Base-by-base conservation (phyloP, 2,888 invertebrate species). In the Melipona bicolor region DNA sequence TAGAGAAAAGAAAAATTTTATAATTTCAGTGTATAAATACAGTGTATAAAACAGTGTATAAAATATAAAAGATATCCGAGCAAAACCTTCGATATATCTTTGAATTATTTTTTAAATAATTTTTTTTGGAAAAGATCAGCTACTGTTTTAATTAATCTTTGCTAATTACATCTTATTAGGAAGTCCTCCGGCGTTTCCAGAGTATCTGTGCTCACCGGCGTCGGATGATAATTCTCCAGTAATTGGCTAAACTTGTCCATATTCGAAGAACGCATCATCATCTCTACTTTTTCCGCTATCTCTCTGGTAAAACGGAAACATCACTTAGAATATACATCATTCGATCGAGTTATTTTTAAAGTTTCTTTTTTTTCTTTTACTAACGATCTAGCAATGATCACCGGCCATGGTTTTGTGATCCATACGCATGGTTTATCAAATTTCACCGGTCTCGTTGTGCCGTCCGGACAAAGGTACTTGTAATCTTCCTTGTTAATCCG, bases 361-460 rank as follows among this genome's bases (percentile, higher is more conserved):
- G 5, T 65, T 64, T 19, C 11, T 21, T 21, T 19, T 32, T 43
- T 43, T 43, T 21, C 5, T 32, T 74, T 6, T 78, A 85, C 81
- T 89, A 93, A 97, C 97, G 95, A 95, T 92, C 96, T 96, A 17
- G 97, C 96, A 0, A 97, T 96, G 64, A 98, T 95, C 0, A 97
- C 97, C 0, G 97, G 96, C 97, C 97, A 97, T 0, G 98, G 98
- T 89, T 97, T 96, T 2, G 96, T 95, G 21, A 97, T 96, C 98
- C 98, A 98, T 15, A 96, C 95, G 91, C 98, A 98, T 0, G 97
- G 97, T 21, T 95, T 95, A 0, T 95, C 92, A 9, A 95, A 95
- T 79, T 95, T 95, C 13, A 93, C 93, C 0, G 96, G 95, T 91
- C 96, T 96, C 89, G 96, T 95, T 19, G 96, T 96, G 0, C 97